These are phyloP conservation scores for Pseudomyrmex concolor DNA, from an alignment of 1,140 invertebrate species.

Conservation along the genomic window DNA sequence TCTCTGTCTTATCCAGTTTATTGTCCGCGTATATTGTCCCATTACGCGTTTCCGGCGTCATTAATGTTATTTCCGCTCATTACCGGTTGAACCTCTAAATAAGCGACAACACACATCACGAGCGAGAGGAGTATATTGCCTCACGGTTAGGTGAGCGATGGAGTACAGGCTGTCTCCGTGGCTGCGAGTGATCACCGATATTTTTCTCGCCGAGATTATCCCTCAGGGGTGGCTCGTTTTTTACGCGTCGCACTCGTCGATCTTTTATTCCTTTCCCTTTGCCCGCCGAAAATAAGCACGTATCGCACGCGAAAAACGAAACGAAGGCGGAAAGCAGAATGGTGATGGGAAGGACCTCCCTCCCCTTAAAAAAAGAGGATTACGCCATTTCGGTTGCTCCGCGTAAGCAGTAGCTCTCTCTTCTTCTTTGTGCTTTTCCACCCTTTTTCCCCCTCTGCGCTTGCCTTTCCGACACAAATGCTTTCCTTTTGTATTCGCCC, in stretches of 20 bases:
- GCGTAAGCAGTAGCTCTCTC: conserved; percentile 4
- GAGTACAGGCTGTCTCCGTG: conserved; percentile 19
- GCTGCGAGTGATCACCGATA: conserved; percentile 49
- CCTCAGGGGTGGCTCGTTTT: conserved; percentile 33
- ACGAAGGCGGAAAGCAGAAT: conserved; percentile 5
- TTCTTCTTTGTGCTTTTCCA: no score
- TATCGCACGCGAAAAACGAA: conserved; percentile 12
- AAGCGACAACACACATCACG: conserved; percentile 28
- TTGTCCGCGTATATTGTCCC: background rate
- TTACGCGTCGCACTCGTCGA: conserved; percentile 45
- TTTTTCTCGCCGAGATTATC: conserved; percentile 60
- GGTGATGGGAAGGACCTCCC: conserved; percentile 7
- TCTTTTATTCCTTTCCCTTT: background rate
- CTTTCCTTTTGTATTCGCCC: conserved; percentile 44
- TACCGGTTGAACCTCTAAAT: conserved; percentile 6
- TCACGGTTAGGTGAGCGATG: conserved; percentile 13
- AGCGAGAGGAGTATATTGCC: background rate
- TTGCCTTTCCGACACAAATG: conserved; percentile 39
- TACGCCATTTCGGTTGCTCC: conserved; percentile 34
- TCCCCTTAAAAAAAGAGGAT: conserved; percentile 34
- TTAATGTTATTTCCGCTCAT: conserved; percentile 38
- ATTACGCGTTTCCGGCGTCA: background rate
- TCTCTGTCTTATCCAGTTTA: conserved; percentile 1
- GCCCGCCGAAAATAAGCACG: conserved; percentile 27
- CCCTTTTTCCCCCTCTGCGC: background rate